These are phyloP conservation scores for Iselma pallidipennis DNA, from an alignment of 2,888 invertebrate species.

Conservation along the genomic window DNA sequence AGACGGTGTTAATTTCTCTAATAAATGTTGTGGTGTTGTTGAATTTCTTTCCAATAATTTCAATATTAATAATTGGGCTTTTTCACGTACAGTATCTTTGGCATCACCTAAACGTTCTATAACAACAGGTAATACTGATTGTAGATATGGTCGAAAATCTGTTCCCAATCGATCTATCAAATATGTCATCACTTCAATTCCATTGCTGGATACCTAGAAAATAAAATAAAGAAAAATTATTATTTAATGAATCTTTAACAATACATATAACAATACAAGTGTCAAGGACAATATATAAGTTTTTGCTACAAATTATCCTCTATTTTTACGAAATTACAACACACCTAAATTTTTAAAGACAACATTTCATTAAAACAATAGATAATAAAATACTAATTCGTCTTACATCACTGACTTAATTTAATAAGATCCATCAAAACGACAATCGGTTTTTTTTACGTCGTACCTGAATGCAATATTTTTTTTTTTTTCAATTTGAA, in stretches of 20 bases:
- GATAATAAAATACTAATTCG: constrained; percentile 7
- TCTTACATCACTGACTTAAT: constrained; percentile 16
- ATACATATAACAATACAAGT: constrained; percentile 1
- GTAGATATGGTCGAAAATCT: constrained; percentile 85
- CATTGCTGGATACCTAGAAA: constrained; percentile 89
- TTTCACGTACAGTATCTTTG: constrained; percentile 62
- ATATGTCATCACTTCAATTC: constrained; percentile 83
- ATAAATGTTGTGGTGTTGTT: constrained; percentile 67
- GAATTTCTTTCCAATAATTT: constrained; percentile 76
- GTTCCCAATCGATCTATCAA: constrained; percentile 84
- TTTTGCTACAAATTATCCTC: constrained; percentile 9
- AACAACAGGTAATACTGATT: constrained; percentile 79
- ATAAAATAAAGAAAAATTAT: constrained; percentile 12
- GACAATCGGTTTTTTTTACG: no score
- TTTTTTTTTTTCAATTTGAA: no score
- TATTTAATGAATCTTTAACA: no score
- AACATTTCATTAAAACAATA: constrained; percentile 16
- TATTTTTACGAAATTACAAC: constrained; percentile 18
- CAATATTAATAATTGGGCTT: constrained; percentile 71
- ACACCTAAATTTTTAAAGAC: constrained; percentile 16
- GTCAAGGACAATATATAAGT: constrained; percentile 14
- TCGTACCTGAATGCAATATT: no score
- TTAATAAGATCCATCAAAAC: background rate
- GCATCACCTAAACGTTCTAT: constrained; percentile 73
- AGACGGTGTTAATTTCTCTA: constrained; percentile 71